A percentile compares a stretch with the other conserved stretches of the same genome.
These are phyloP conservation scores for Amphiprion ocellaris DNA, from an alignment of 2,113 vertebrate genomes.

Conservation along the genomic window DNA sequence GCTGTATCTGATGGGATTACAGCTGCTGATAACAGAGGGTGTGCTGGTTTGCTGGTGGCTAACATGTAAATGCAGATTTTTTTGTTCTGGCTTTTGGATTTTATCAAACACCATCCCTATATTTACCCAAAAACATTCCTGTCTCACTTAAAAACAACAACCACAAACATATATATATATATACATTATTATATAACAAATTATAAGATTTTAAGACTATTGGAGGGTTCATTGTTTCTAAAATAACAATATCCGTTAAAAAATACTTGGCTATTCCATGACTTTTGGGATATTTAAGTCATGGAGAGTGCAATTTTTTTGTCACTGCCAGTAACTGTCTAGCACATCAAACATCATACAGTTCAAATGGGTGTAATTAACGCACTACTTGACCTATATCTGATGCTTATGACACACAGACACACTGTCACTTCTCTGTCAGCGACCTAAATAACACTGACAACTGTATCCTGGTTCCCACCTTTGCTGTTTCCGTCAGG, in stretches of 20 bases:
- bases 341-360: conserved; percentile 9
- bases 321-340: conserved; percentile 7
- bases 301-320: not conserved
- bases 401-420: conserved; percentile 34
- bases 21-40: too few relatives aligned
- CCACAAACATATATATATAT: too few relatives aligned
- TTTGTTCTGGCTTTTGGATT: too few relatives aligned
- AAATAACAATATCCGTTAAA: not conserved
- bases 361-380: conserved; percentile 34
- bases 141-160: too few relatives aligned
- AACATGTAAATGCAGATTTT: too few relatives aligned
- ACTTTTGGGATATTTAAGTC: too few relatives aligned
- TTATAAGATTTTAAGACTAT: not conserved
- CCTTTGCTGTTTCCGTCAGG: conserved; percentile 99
- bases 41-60: too few relatives aligned
- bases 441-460: conserved; percentile 72
- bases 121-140: too few relatives aligned
- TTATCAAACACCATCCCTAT: too few relatives aligned
- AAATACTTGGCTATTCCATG: not conserved
- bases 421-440: conserved; percentile 38
- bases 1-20: too few relatives aligned
- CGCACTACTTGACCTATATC: conserved; percentile 60
- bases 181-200: not conserved
- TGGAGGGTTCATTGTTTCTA: not conserved
- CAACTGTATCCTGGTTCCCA: conserved; percentile 74